Evolutionary conservation across 2,113 vertebrate genomes (phyloP).

Genomic region (Tapirus terrestris): DNA sequence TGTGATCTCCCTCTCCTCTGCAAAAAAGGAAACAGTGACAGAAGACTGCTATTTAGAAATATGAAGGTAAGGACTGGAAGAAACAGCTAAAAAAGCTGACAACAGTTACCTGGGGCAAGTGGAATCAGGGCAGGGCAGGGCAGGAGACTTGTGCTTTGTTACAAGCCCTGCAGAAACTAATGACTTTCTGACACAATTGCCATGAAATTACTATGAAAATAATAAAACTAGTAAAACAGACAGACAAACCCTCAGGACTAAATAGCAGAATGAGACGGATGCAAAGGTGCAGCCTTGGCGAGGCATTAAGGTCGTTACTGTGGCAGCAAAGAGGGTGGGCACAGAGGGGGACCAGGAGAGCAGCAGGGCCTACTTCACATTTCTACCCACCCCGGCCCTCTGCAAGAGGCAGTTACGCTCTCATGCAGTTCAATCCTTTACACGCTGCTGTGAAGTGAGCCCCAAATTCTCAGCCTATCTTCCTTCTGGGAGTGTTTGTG

Average conservation of each 20-base stretch:
- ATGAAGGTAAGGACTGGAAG: background rate
- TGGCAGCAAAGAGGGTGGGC: rapidly evolving
- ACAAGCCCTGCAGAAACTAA: background rate
- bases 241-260: background rate
- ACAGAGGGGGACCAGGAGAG: background rate
- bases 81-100: background rate
- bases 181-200: background rate
- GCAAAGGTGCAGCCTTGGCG: rapidly evolving
- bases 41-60: rapidly evolving
- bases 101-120: rapidly evolving
- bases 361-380: no score
- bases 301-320: background rate
- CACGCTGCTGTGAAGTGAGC: rapidly evolving
- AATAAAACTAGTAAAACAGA: background rate
- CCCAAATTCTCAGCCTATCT: background rate
- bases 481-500: no score
- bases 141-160: background rate
- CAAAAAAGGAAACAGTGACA: background rate
- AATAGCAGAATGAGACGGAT: rapidly evolving
- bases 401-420: background rate
- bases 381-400: background rate
- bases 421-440: background rate
- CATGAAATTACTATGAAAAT: background rate
- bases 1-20: background rate
- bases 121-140: background rate